A percentile compares a stretch with the other conserved stretches of the same genome.
phyloP scores from a whole-genome alignment of 2,113 vertebrate genomes.

The Cyphotilapia sp. region DNA sequence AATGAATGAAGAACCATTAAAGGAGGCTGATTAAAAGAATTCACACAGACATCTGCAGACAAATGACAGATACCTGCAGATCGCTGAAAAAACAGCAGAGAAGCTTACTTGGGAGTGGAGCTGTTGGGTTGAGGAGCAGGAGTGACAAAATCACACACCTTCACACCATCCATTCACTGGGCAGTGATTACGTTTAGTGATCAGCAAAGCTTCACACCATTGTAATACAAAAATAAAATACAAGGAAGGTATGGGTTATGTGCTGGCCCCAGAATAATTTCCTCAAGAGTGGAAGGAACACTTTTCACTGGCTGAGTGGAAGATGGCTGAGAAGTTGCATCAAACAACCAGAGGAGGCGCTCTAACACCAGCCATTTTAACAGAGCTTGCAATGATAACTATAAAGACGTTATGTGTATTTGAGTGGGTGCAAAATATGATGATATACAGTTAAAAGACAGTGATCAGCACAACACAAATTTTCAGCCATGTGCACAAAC shows the following conservation, averaged over 20 bases:
- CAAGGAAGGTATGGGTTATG: fast-evolving
- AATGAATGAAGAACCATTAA: background rate
- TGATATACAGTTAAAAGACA: background rate
- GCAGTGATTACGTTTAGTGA: fast-evolving
- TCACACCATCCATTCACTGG: background rate
- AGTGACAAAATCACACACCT: background rate
- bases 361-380: background rate
- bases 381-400: background rate
- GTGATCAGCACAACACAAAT: background rate
- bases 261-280: fast-evolving
- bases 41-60: background rate
- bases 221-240: background rate
- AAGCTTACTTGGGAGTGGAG: background rate
- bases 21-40: background rate
- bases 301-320: background rate
- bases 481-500: background rate
- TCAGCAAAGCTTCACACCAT: background rate
- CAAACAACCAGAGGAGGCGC: background rate
- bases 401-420: background rate
- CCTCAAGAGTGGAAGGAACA: background rate
- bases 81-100: background rate
- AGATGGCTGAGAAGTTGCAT: background rate
- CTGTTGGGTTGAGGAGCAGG: background rate
- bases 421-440: background rate
- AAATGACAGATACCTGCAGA: background rate